These are phyloP conservation scores for Ifrita kowaldi DNA, from an alignment of 2,113 vertebrate species.

Conservation along the genomic window DNA sequence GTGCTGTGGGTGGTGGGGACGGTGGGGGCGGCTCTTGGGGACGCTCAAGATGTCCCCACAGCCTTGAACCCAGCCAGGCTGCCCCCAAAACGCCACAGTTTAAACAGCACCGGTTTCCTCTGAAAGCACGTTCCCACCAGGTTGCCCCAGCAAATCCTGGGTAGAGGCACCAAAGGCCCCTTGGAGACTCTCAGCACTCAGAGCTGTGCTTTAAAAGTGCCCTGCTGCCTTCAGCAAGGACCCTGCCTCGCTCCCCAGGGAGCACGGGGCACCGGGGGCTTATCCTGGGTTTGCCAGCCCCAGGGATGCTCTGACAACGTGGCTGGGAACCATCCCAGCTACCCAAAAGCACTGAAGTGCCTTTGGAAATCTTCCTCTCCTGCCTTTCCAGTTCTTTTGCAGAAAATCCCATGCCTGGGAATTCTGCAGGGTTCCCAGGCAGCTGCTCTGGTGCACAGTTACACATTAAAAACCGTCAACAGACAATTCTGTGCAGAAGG, in stretches of 20 bases:
- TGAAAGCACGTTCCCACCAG: rapidly evolving
- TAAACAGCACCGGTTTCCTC: neutral
- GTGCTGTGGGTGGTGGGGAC: neutral
- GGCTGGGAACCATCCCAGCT: neutral
- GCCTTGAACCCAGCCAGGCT: neutral
- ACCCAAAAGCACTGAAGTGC: neutral
- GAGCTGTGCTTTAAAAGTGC: neutral
- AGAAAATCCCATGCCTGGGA: neutral
- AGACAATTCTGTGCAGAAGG: neutral
- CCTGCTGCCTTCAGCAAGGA: neutral
- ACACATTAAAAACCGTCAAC: neutral
- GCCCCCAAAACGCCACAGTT: neutral
- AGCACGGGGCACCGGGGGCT: neutral
- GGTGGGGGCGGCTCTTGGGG: neutral
- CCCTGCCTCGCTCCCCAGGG: rapidly evolving
- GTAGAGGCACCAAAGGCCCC: neutral
- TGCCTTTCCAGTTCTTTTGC: neutral
- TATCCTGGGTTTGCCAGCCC: neutral
- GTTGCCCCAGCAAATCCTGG: neutral
- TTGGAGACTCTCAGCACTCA: neutral
- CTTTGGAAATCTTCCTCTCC: neutral
- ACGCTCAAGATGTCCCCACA: rapidly evolving
- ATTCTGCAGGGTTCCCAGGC: neutral
- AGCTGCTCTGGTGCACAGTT: neutral
- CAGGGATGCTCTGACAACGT: neutral